Evolutionary conservation across 37 sponge, comb jelly and placozoan genomes (phyloP).

Genomic region (Beroe ovata): DNA sequence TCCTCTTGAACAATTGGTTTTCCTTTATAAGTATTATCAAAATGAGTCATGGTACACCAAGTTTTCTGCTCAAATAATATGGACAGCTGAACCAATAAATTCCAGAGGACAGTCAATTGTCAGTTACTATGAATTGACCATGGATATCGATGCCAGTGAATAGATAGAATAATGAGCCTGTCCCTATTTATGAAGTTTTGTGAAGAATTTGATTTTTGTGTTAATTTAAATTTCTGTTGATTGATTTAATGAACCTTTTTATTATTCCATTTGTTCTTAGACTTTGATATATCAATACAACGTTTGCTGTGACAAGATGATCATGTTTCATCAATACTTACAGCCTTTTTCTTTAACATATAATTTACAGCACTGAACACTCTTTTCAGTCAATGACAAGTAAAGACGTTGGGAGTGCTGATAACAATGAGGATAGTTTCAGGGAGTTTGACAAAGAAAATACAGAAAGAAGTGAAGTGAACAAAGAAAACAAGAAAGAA

Average conservation of each 20-base stretch:
- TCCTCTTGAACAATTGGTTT: constrained; percentile 48
- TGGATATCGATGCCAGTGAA: background rate
- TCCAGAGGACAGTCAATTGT: constrained; percentile 28
- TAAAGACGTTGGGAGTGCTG: background rate
- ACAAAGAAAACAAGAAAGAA: constrained; percentile 29
- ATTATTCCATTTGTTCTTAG: no score
- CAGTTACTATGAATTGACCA: constrained; percentile 36
- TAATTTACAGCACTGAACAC: no score
- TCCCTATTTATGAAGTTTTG: no score
- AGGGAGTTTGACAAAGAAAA: constrained; percentile 39
- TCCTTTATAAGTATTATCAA: constrained; percentile 6
- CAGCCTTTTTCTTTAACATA: no score
- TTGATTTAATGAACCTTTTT: no score
- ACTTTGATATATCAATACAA: no score
- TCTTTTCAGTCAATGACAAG: no score
- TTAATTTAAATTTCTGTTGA: no score
- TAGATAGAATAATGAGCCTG: no score
- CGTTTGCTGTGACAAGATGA: no score
- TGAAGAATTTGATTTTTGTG: no score
- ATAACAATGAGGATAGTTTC: constrained; percentile 16
- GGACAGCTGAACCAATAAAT: constrained; percentile 58
- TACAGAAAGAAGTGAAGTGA: constrained; percentile 19
- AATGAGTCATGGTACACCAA: background rate
- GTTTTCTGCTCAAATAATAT: constrained; percentile 44
- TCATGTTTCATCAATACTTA: no score